Base-by-base conservation (phyloP, 2,888 invertebrate genomes). In the Spilarctia lutea region DNA sequence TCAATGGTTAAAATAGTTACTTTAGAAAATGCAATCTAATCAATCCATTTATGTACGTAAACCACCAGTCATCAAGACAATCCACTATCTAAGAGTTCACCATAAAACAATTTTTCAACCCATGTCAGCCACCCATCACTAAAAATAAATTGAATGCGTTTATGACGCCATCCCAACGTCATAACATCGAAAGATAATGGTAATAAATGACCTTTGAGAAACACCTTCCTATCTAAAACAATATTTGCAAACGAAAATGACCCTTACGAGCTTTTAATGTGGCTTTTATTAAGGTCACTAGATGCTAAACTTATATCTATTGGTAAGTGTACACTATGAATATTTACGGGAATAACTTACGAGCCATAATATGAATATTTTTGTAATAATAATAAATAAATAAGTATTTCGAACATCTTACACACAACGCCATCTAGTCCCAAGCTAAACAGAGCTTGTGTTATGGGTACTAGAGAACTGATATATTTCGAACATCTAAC, bases 201-300 rank as follows among this genome's bases (percentile, higher is more conserved):
- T 86, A 86, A 89, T 87, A 85, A 88, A 89, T 80, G 86, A 85
- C 79, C 82, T 80, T 74, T 84, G 79, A 81, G 83, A 87, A 85
- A 80, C 77, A 77, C 76, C 80, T 79, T 77, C 76, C 80, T 77
- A 83, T 77, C 78, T 83, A 75, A 80, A 16, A 27, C 3, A 60
- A 27, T 4, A 60, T 27, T 68, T 66, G 30, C 24, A 71, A 33
- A 48, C 20, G 35, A 73, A 67, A 75, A 70, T 71, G 20, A 75
- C 10, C 52, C 33, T 63, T 67, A 70, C 30, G 0, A 0, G 33
- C 1, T 20, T 24, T 33, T 11, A 27, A 71, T 73, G 71, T 42
- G 30, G 70, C 71, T 30, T 42, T 45, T 63, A 13, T 0, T 2
- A 71, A 11, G 1, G 35, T 35, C 35, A 35, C 35, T 35, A 35